Percentiles rank a stretch among this genome's conserved stretches.
These are phyloP conservation scores for Pteria penguin DNA, from an alignment of 2,888 invertebrate species.

Conservation along the genomic window DNA sequence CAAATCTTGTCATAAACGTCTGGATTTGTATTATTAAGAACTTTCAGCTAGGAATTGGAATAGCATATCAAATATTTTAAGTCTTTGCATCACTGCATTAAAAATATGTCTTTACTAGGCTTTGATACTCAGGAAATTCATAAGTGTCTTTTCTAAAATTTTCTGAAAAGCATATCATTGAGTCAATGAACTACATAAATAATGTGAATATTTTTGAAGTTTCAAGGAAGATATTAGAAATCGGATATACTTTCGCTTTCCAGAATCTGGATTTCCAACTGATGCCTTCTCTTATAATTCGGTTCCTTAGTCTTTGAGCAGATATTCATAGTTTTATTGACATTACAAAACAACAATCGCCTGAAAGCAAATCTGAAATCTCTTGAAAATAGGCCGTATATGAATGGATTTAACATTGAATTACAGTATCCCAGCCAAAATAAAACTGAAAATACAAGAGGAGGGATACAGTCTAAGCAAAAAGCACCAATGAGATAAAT, in stretches of 20 bases:
- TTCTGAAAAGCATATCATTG: too few relatives aligned
- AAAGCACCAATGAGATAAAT: slow-evolving; percentile 94
- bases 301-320: neutral
- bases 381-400: slow-evolving; percentile 96
- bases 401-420: slow-evolving; percentile 96
- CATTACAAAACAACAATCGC: slow-evolving; percentile 85
- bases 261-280: neutral
- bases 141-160: too few relatives aligned
- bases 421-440: slow-evolving; percentile 99
- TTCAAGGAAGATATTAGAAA: neutral
- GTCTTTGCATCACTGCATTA: too few relatives aligned
- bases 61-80: too few relatives aligned
- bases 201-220: too few relatives aligned
- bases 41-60: too few relatives aligned
- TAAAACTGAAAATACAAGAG: slow-evolving; percentile 90
- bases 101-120: too few relatives aligned
- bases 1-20: too few relatives aligned
- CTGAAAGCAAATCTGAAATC: slow-evolving; percentile 97
- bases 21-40: too few relatives aligned
- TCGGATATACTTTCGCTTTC: slow-evolving; percentile 4
- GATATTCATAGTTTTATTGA: neutral
- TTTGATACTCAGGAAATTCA: too few relatives aligned
- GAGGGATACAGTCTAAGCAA: slow-evolving; percentile 88
- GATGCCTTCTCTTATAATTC: neutral
- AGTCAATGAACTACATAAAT: too few relatives aligned